Conservation (phyloP, 2,888 invertebrate species). For the Epistrophe eligans region DNA sequence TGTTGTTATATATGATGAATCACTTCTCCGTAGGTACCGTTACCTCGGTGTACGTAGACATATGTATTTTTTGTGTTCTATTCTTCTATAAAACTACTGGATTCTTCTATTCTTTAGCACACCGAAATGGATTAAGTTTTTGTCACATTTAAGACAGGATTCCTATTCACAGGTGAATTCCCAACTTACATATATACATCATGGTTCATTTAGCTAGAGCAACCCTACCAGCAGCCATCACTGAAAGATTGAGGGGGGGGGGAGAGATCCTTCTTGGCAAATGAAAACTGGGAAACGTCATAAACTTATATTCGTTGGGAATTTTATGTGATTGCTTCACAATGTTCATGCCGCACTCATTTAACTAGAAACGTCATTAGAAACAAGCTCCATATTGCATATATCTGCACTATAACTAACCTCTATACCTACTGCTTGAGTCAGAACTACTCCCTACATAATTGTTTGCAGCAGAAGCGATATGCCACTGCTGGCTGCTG, state of each 20-base stretch:
- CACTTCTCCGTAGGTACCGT: conserved; percentile 4
- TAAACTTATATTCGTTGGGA: conserved; percentile 29
- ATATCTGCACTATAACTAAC: background rate
- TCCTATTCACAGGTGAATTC: conserved; percentile 57
- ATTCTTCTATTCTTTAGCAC: background rate
- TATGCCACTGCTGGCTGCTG: conserved; percentile 11
- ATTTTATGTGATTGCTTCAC: conserved; percentile 58
- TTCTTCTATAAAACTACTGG: background rate
- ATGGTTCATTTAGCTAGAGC: background rate
- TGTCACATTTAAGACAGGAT: conserved; percentile 59
- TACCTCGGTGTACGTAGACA: too few species aligned
- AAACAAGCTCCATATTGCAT: background rate
- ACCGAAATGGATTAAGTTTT: conserved; percentile 42
- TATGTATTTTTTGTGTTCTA: conserved; percentile 13
- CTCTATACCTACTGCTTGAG: background rate
- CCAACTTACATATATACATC: background rate
- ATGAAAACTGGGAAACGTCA: conserved; percentile 48
- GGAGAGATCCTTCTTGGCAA: background rate
- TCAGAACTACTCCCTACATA: conserved; percentile 4
- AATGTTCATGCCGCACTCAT: conserved; percentile 61
- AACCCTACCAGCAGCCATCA: background rate
- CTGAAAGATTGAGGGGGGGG: background rate
- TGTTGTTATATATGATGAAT: conserved; percentile 52
- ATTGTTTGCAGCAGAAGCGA: conserved; percentile 57
- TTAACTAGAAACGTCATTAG: background rate